Evolutionary conservation across 1,140 invertebrate genomes (phyloP), one percentile per base, ranked within the genome.

Genomic region (Latrodectus geometricus): DNA sequence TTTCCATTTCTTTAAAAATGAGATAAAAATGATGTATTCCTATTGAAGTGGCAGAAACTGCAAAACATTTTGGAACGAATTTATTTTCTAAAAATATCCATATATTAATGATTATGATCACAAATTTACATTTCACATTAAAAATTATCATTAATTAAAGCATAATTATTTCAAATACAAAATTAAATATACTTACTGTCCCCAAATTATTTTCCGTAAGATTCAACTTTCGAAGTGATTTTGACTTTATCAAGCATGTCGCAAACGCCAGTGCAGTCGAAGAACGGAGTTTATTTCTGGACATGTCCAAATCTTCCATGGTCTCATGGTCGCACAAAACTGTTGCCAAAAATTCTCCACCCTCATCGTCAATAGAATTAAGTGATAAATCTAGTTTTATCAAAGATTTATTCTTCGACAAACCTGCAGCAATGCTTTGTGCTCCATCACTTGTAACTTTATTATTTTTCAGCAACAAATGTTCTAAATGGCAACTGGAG

Each of bases 331-430:
- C 23, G 0, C 20, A 8, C 9, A 84, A 2, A 12, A 76, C 56
- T 23, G 68, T 69, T 9, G 82, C 72, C 0, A 84, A 21, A 54
- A 76, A 75, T 8, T 15, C 52, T 14, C 72, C 82, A n/a, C 82
- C 82, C 35, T 66, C 35, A 35, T 84, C 35, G 11, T 52, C 73
- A n/a, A 84, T 84, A 23, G 35, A 76, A 48, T 84, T 84, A 15
- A 84, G 15, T 12, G 82, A 84, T 14, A 84, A 12, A 76, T 84
- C 82, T 1, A 84, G 4, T 54, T 21, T 75, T 23, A 17, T 52
- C 12, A 84, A n/a, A 8, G 9, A 76, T 14, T 0, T 54, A 69
- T 84, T 84, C 2, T 21, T 23, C 8, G 73, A 69, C 61, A 84
- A 48, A 8, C 17, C 82, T 8, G 82, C 14, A 21, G 82, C 73